Evolutionary conservation across 2,888 invertebrate species (phyloP).

Genomic region (Idaea straminata): DNA sequence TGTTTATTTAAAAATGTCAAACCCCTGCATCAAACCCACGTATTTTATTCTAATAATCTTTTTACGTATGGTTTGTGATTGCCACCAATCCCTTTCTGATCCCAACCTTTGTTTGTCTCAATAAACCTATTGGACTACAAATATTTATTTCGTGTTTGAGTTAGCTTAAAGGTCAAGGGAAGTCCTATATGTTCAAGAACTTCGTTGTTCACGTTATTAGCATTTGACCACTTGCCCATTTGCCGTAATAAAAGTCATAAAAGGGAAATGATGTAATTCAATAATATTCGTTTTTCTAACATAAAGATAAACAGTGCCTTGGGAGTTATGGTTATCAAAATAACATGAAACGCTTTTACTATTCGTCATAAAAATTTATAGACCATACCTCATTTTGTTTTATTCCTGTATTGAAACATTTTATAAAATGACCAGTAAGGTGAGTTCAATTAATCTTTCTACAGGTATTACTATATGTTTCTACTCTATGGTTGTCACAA

Average conservation of each 20-base stretch:
- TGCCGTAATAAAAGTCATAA: not conserved
- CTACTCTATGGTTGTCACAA: no score
- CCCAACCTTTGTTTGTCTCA: conserved; percentile 14
- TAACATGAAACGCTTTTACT: conserved; percentile 25
- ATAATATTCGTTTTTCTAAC: conserved; percentile 1
- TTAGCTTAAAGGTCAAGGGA: conserved; percentile 9
- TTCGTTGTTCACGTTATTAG: not conserved
- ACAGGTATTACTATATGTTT: no score
- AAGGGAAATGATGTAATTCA: not conserved
- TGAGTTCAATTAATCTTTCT: not conserved
- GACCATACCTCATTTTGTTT: not conserved
- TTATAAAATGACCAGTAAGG: not conserved
- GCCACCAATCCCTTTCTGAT: conserved; percentile 9
- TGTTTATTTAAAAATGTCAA: conserved; percentile 5
- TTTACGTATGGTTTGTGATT: conserved; percentile 10
- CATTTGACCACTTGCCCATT: not conserved
- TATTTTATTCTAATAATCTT: conserved; percentile 12
- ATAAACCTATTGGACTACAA: conserved; percentile 2
- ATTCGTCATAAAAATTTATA: conserved; percentile 24
- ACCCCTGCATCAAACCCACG: conserved; percentile 7
- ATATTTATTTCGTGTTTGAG: conserved; percentile 11
- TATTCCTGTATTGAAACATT: not conserved
- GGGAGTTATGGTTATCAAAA: conserved; percentile 15
- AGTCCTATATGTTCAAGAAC: not conserved
- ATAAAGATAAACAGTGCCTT: not conserved